Base-by-base conservation (phyloP, 2,888 invertebrate species). In the Caenorhabditis auriculariae region DNA sequence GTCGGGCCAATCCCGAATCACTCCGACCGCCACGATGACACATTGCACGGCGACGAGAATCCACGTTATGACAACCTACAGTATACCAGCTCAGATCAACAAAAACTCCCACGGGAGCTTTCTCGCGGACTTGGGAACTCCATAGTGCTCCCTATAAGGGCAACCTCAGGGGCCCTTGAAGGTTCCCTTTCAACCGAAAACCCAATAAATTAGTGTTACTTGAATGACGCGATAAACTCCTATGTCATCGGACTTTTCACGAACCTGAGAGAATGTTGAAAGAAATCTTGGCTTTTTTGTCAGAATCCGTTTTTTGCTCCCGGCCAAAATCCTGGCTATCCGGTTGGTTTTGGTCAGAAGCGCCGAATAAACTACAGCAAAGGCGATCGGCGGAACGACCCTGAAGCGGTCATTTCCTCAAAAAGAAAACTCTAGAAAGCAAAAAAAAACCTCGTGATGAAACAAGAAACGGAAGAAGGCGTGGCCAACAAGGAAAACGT, bases 331-430 rank as follows among this genome's bases (percentile, higher is more conserved):
- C 45, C 96, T 86, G 0, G 94, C 90, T 66, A 98, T 98, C 50
- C 96, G 86, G 85, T 95, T 96, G 12, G 96, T 96, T 86, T 96
- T 96, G 46, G 96, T 96, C 51, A 96, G 87, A 27, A 98, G 86
- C 0, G 96, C 93, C 0, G 93, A 93, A 85, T 96, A 96, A 38
- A 98, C 93, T 44, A 96, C 90, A 0, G 94, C 91, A 85, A 98
- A 96, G 81, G 93, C 92, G 82, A 95, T 90, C 2, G 72, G 72
- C 23, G 72, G 72, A 37, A 70, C 60, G 21, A 65, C 62, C 39
- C 69, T 63, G 50, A 24, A 62, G 24, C 15, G 32, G 6, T 26
- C 41, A 12, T 7, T 41, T 7, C 7, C 41, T 17, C 19, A 23
- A 5, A 12, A 6, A 17, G 29, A 17, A 47, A 15, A 28, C 12